phyloP scores from a whole-genome alignment of 2,113 vertebrate genomes.

The Xiphophorus hellerii region DNA sequence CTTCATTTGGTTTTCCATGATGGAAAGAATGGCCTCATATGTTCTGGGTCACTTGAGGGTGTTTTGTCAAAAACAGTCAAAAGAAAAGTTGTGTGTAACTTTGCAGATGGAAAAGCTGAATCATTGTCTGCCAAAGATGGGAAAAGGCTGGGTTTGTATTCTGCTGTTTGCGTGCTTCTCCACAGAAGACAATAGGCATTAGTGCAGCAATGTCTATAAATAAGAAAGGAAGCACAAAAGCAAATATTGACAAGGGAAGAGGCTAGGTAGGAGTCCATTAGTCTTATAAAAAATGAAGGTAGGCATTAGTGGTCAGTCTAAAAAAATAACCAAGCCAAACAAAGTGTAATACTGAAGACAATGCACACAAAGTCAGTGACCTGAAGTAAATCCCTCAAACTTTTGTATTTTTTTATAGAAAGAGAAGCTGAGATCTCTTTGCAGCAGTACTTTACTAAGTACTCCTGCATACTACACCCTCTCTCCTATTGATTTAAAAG shows the following conservation, averaged over 20 bases:
- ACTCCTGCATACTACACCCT: background rate
- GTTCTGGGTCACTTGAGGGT: constrained; percentile 62
- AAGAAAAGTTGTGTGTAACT: too few species aligned
- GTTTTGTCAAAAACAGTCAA: constrained; percentile 38
- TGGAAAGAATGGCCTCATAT: constrained; percentile 42
- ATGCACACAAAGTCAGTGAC: constrained; percentile 66
- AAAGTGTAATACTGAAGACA: constrained; percentile 49
- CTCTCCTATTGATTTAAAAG: constrained; percentile 40
- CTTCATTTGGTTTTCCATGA: constrained; percentile 60
- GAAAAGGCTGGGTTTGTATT: constrained; percentile 11
- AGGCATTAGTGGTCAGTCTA: constrained; percentile 49
- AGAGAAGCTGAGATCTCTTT: constrained; percentile 8
- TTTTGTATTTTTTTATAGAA: constrained; percentile 51
- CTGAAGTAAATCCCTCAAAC: constrained; percentile 49
- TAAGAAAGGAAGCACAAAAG: constrained; percentile 63
- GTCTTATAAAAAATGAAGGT: constrained; percentile 81
- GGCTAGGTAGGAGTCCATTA: constrained; percentile 74
- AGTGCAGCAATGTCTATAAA: constrained; percentile 71
- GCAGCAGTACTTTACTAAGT: background rate
- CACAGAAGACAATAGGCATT: constrained; percentile 68
- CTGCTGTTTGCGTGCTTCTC: constrained; percentile 52
- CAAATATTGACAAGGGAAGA: constrained; percentile 64
- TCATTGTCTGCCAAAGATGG: background rate
- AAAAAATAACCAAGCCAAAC: constrained; percentile 51
- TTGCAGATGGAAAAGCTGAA: too few species aligned